Evolutionary conservation across 1,140 invertebrate species (phyloP), one percentile per base, ranked within the genome.

Genomic region (Zaprionus capensis): DNA sequence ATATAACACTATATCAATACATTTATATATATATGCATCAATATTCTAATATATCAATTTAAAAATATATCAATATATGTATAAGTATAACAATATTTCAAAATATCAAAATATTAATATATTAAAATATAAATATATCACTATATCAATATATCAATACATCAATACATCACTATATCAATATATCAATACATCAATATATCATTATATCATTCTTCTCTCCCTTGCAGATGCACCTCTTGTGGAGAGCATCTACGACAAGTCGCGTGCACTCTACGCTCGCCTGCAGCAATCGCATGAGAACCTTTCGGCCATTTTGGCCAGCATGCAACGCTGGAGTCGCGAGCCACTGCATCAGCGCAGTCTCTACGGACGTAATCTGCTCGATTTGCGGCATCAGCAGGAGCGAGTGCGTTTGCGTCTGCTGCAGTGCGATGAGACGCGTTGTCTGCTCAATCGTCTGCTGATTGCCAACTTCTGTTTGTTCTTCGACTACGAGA

Each of bases 401-500:
- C 92, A 94, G 59, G 80, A 94, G 88, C 84, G 93, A 91, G 66
- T 93, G 71, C 77, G 85, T 51, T 73, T 91, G 73, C 90, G 91
- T 12, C 57, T 90, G 17, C 36, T 82, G 20, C 84, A 92, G 36
- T 94, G 96, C 28, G 93, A 93, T 63, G 91, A 93, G 46, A 93
- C 94, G 56, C 94, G 94, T 24, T 87, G 93, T 41, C 93, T 94
- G 73, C 93, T 96, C 22, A 94, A 95, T 84, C 92, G 91, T 14
- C 82, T 96, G n/a, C 81, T 96, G 14, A 93, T 94, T 81, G 93
- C 94, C 73, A 96, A 96, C 80, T 93, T 94, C 61, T 92, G 93
- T 71, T 84, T 95, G 11, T 94, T 95, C 76, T 93, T 94, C 26
- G 93, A 93, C 82, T 91, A 92, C 53, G 85, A 91, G 20, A 28